A percentile compares a stretch with the other conserved stretches of the same genome.
Conservation (phyloP, 2,113 vertebrate genomes). For the Shinisaurus crocodilurus region DNA sequence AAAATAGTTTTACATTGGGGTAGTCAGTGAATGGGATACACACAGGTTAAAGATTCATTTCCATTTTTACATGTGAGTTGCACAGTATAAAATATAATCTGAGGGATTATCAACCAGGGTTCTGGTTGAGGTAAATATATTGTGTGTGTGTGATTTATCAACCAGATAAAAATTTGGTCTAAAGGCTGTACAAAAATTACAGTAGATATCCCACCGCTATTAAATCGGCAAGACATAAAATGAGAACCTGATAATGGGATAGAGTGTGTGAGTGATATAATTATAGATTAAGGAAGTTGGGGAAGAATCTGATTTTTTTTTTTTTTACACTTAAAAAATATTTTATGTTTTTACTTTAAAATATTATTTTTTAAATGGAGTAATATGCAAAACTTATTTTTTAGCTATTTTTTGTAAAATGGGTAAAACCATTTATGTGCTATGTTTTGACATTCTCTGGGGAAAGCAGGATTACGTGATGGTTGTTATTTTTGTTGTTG, state of each 20-base stretch:
- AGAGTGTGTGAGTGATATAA: not conserved
- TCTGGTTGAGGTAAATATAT: not conserved
- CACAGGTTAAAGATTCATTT: constrained; percentile 6
- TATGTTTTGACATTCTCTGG: not conserved
- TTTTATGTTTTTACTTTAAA: not conserved
- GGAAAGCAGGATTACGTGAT: not conserved
- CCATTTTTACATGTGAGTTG: not conserved
- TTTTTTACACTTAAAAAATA: not conserved
- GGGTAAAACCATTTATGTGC: not conserved
- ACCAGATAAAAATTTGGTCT: not conserved
- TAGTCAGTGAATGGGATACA: not conserved
- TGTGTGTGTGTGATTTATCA: not conserved
- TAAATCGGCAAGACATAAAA: not conserved
- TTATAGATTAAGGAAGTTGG: not conserved
- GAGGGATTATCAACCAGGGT: not conserved
- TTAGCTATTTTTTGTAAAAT: not conserved
- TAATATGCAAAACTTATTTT: not conserved
- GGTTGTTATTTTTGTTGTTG: not conserved
- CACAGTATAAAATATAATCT: not conserved
- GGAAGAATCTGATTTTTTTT: not conserved
- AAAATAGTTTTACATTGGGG: not conserved
- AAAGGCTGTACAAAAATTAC: not conserved
- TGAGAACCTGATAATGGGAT: not conserved
- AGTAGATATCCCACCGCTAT: not conserved
- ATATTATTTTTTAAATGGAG: not conserved